Evolutionary conservation across 2,888 invertebrate species (phyloP).

Genomic region (Oligia latruncula): DNA sequence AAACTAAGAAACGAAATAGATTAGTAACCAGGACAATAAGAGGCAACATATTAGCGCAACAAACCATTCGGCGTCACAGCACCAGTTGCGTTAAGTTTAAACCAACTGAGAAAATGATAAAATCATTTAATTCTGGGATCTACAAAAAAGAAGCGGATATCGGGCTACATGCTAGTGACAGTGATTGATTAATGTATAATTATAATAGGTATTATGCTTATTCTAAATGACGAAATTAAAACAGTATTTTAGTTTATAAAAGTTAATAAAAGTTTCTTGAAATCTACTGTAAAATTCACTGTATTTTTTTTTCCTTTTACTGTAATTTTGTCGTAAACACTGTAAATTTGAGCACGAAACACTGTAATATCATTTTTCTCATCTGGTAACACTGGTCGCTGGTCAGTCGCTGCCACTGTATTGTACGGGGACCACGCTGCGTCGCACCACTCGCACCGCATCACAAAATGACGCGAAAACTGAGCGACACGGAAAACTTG

Average conservation of each 20-base stretch:
- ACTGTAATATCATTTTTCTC: too few species aligned
- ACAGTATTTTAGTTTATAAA: slow-evolving; percentile 8
- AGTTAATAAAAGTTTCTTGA: slow-evolving; percentile 6
- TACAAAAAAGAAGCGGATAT: slow-evolving; percentile 7
- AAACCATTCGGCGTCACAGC: slow-evolving; percentile 2
- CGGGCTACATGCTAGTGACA: slow-evolving; percentile 1
- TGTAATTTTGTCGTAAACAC: too few species aligned
- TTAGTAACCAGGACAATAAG: slow-evolving; percentile 39
- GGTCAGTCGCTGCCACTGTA: too few species aligned
- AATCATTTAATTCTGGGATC: slow-evolving; percentile 25
- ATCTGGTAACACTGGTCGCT: too few species aligned
- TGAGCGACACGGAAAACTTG: too few species aligned
- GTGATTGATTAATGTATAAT: not conserved
- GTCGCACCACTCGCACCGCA: too few species aligned
- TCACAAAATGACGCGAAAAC: too few species aligned
- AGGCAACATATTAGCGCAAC: slow-evolving; percentile 36
- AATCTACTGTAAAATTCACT: not conserved
- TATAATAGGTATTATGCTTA: not conserved
- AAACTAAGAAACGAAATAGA: slow-evolving; percentile 37
- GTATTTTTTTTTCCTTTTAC: too few species aligned
- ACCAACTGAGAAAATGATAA: slow-evolving; percentile 23
- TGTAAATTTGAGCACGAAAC: too few species aligned
- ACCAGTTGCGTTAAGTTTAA: slow-evolving; percentile 12
- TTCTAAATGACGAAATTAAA: slow-evolving; percentile 3
- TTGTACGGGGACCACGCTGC: too few species aligned